These are phyloP conservation scores for Mareca strepera DNA, from an alignment of 2,797 vertebrate species.

Conservation along the genomic window DNA sequence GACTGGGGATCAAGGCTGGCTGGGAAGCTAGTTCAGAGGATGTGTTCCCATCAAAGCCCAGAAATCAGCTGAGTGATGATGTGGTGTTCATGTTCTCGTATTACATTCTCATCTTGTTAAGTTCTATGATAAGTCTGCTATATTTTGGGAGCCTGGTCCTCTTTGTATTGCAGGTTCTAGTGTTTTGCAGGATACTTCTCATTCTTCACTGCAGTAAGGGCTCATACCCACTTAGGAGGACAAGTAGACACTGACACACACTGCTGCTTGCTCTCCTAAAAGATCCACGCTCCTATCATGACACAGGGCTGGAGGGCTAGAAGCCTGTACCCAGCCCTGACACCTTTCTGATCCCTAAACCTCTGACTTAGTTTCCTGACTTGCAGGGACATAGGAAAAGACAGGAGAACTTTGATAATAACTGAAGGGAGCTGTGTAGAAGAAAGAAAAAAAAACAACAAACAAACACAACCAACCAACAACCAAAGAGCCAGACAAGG, in stretches of 20 bases:
- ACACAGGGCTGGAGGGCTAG: not conserved
- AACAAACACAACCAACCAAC: too few species aligned
- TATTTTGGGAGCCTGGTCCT: not conserved
- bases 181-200: not conserved
- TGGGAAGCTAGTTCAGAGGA: not conserved
- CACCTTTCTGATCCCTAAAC: not conserved
- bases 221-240: not conserved
- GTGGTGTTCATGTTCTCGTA: not conserved
- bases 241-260: not conserved
- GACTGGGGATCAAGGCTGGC: not conserved
- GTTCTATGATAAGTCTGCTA: not conserved
- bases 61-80: not conserved
- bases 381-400: not conserved
- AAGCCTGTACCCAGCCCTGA: not conserved
- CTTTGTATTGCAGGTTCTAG: not conserved
- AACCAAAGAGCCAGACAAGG: too few species aligned
- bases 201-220: not conserved
- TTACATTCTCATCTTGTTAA: not conserved
- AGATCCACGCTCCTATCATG: not conserved
- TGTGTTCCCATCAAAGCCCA: not conserved
- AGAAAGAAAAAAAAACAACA: not conserved
- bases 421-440: not conserved
- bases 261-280: not conserved
- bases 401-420: not conserved
- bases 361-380: not conserved